Base-by-base conservation (phyloP, 92 coral and sea anemone genomes). In the Desmophyllum pertusum region DNA sequence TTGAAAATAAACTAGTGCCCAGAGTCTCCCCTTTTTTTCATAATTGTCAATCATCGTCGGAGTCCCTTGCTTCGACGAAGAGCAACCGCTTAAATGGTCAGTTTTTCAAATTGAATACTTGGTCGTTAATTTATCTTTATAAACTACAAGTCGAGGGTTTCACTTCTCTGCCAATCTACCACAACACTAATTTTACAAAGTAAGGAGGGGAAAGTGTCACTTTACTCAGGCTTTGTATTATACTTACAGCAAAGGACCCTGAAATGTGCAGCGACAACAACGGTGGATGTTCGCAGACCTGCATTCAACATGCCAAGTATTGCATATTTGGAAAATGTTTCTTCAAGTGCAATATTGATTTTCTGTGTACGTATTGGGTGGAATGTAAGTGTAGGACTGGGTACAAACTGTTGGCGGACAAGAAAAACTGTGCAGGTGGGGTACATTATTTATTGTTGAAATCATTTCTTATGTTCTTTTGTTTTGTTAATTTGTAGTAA, bases 221-320 rank as follows among this genome's bases (percentile, higher is more conserved):
- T n/a, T n/a, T n/a, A n/a, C n/a, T n/a, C n/a, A n/a, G n/a, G n/a
- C n/a, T 50, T 50, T 50, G 18, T 30, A 7, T 41, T 19, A 0
- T 77, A 3, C 8, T 35, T 62, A 18, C 51, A 92, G 95, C 95
- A 55, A 92, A 86, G 61, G 23, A 63, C 3, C 91, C 88, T 13
- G 90, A 83, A 25, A 52, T 76, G 4, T 92, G 95, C 75, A 75
- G 73, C 21, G 85, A 80, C 2, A 33, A 77, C 84, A 92, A 89
- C 39, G 94, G 89, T 35, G 84, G 86, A n/a, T 92, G 95, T 53
- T 70, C 88, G 1, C 95, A 92, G 81, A 68, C 53, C 25, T 92
- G 95, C 52, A 70, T 65, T n/a, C 87, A 86, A 17, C 77, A 81
- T 23, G 78, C 85, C 29, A 75, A 83, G 67, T 83, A 81, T 10